Percentiles rank a stretch among this genome's conserved stretches.
These are phyloP conservation scores for Amyelois transitella DNA, from an alignment of 1,140 invertebrate genomes.

Conservation along the genomic window DNA sequence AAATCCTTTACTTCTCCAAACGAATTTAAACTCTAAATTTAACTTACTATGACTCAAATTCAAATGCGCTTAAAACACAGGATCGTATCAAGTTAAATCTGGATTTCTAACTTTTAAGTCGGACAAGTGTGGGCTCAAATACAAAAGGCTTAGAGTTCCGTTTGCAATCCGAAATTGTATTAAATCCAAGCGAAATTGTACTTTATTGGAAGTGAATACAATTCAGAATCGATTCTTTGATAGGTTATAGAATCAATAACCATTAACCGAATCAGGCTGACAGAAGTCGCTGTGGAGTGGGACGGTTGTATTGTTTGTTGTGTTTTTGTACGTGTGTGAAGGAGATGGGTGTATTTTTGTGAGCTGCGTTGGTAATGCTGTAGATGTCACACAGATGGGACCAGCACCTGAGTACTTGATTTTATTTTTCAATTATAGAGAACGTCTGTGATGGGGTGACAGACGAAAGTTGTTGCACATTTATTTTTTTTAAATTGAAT, in stretches of 20 bases:
- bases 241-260: conserved; percentile 52
- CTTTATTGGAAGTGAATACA: conserved; percentile 27
- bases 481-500: conserved; percentile 11
- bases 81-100: conserved; percentile 25
- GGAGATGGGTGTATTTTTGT: conserved; percentile 33
- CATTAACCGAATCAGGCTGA: conserved; percentile 55
- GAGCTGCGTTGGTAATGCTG: conserved; percentile 16
- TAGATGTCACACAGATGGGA: conserved; percentile 50
- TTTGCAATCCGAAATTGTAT: conserved; percentile 42
- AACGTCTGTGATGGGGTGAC: conserved; percentile 1
- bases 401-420: conserved; percentile 60
- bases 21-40: conserved; percentile 42
- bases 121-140: conserved; percentile 53
- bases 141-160: conserved; percentile 50
- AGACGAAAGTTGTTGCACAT: background rate
- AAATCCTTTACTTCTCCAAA: conserved; percentile 25
- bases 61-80: conserved; percentile 11
- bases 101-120: conserved; percentile 66
- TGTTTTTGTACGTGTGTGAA: conserved; percentile 26
- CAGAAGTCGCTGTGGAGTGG: conserved; percentile 40
- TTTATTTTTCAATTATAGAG: conserved; percentile 66
- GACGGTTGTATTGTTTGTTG: conserved; percentile 21
- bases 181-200: conserved; percentile 14
- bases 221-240: conserved; percentile 9
- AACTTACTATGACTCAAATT: conserved; percentile 24